Conservation (phyloP, 2,797 vertebrate species). For the Lophius americanus region DNA sequence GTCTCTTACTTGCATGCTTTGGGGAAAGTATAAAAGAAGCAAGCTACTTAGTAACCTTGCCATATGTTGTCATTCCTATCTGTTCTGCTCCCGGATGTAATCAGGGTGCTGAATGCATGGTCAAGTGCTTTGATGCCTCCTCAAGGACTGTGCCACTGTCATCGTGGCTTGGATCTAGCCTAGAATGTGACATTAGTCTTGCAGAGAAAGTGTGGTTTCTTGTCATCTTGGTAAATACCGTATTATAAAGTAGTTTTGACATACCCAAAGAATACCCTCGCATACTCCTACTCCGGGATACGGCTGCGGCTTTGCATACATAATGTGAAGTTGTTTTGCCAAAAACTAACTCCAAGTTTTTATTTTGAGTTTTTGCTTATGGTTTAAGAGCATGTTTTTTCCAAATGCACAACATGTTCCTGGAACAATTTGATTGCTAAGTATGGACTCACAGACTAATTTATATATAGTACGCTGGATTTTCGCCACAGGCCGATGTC, state of each 20-base stretch:
- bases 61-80: conserved; percentile 40
- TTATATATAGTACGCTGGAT: too few relatives aligned
- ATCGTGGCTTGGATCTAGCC: conserved; percentile 44
- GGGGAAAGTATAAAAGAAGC: conserved; percentile 42
- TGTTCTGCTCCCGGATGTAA: conserved; percentile 48
- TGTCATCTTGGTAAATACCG: not conserved
- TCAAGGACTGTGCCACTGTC: conserved; percentile 44
- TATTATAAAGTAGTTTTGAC: conserved; percentile 7
- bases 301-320: too few relatives aligned
- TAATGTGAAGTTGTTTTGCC: too few relatives aligned
- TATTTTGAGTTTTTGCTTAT: too few relatives aligned
- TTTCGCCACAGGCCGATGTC: too few relatives aligned
- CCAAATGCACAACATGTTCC: too few relatives aligned
- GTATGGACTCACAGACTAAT: too few relatives aligned
- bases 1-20: conserved; percentile 30
- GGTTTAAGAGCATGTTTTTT: too few relatives aligned
- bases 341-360: too few relatives aligned
- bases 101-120: conserved; percentile 56
- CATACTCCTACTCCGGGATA: too few relatives aligned
- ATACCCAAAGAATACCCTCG: too few relatives aligned
- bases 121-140: conserved; percentile 50
- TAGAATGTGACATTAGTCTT: conserved; percentile 22
- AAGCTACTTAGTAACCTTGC: conserved; percentile 31
- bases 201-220: not conserved
- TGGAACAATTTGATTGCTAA: too few relatives aligned